Evolutionary conservation across 2,888 invertebrate genomes (phyloP).

Genomic region (Cantharis flavilabris): DNA sequence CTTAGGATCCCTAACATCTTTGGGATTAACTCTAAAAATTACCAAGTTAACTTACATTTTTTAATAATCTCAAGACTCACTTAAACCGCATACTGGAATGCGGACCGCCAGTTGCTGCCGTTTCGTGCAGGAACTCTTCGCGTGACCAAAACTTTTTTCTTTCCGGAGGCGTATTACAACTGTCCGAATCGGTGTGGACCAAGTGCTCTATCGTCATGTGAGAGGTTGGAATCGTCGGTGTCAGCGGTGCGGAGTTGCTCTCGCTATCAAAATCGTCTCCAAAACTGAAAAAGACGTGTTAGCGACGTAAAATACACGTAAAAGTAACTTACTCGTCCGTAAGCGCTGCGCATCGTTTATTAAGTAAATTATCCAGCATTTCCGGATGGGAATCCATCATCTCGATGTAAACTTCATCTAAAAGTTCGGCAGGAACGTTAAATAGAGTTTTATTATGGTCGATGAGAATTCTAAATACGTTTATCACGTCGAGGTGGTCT

Average conservation of each 20-base stretch:
- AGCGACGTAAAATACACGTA: neutral
- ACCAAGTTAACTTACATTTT: neutral
- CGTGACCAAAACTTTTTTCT: constrained; percentile 70
- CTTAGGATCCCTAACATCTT: constrained; percentile 46
- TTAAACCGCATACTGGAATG: constrained; percentile 56
- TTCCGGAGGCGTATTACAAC: constrained; percentile 42
- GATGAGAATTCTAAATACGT: constrained; percentile 80
- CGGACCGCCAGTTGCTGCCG: constrained; percentile 72
- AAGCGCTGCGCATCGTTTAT: constrained; percentile 49
- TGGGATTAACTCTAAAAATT: constrained; percentile 44
- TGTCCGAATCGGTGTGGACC: constrained; percentile 32
- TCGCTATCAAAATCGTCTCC: constrained; percentile 57
- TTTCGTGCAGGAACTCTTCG: constrained; percentile 75
- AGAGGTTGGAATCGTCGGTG: constrained; percentile 45
- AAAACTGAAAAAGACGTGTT: constrained; percentile 43
- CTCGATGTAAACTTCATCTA: constrained; percentile 85
- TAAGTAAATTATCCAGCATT: constrained; percentile 71
- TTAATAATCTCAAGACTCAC: constrained; percentile 35
- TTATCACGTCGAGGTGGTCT: constrained; percentile 87
- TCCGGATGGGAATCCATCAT: constrained; percentile 86
- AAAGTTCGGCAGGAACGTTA: constrained; percentile 76
- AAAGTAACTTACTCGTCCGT: constrained; percentile 55
- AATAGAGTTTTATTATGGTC: constrained; percentile 75
- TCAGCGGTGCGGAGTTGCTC: constrained; percentile 54
- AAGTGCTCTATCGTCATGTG: constrained; percentile 39